Evolutionary conservation across 2,113 vertebrate species (phyloP), one percentile per base, ranked within the genome.

Genomic region (Porphyrio hochstetteri): DNA sequence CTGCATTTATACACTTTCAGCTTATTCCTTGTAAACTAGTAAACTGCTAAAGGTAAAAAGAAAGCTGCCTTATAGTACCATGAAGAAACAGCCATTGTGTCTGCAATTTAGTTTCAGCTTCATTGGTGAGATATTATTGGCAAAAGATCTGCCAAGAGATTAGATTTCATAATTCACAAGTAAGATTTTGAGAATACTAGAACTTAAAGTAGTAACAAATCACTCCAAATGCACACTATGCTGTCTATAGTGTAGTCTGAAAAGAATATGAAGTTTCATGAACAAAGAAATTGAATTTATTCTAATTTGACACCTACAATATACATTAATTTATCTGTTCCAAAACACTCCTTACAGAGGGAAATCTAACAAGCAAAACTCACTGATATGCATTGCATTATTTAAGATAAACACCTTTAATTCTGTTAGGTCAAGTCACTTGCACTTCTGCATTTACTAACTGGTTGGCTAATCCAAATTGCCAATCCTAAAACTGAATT

Each of bases 351-450:
- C 33, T 33, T 55, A 48, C 60, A 68, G 60, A 78, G 16, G 83
- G 46, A 67, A 5, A 19, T 67, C 77, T 90, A 94, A 68, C 13
- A 75, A 65, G 65, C 9, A 82, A 89, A 93, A 63, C 3, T 0
- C 69, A 86, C 29, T 52, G 68, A 85, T 59, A 80, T 56, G 60
- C 55, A 87, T n/a, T 16, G 40, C 5, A 48, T 72, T 95, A 93
- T 79, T 87, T 80, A 75, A 84, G 61, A 81, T 90, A 71, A 94
- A 70, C 57, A 83, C 23, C 35, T 92, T 83, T 42, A 88, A 81
- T 71, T 90, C 72, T 5, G 3, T 59, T 78, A 81, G 50, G 71
- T 90, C 64, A 88, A 86, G 42, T 61, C 53, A 56, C 65, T 89
- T 70, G 23, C 21, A 61, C 87, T 86, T 91, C 67, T 72, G n/a